Evolutionary conservation across 2,888 invertebrate species (phyloP), one percentile per base, ranked within the genome.

Genomic region (Ophion ventricosus): DNA sequence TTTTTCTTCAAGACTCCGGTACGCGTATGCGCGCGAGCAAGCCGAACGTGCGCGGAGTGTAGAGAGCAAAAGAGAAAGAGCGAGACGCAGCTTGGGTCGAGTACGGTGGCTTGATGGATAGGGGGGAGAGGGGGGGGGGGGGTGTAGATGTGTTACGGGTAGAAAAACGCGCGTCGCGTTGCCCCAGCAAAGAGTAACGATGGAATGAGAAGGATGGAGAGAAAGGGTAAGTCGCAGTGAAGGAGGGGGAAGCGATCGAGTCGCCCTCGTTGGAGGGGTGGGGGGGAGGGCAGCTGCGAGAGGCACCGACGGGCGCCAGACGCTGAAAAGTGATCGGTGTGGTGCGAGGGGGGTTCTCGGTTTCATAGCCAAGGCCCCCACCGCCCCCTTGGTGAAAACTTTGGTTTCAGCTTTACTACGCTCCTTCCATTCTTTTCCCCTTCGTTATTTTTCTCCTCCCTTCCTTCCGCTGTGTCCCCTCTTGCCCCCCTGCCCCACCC

Each of bases 401-500:
- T 49, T 23, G 5, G 26, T 20, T 25, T 8, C 64, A 40, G 56
- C 56, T 76, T 29, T 56, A 66, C 66, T 40, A 66, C 66, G 66
- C 64, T 67, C 69, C 35, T 8, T 35, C 35, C 1, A 35, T 35
- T 35, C 64, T 49, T 10, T 56, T 64, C 57, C 77, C 74, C 81
- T 73, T 63, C 80, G 57, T 57, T n/a, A n/a, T n/a, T 57, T 75
- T 43, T 54, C 57, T 77, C 80, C 54, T 66, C 75, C 66, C 80
- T 84, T 82, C 70, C 78, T 84, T 87, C 86, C 78, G 85, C 82
- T 86, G 83, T 85, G 84, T 78, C 66, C 81, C 84, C 83, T 81
- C 86, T 77, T 81, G 66, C 56, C 87, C 81, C 81, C 67, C 81
- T 82, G 87, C 83, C 81, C 86, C 82, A 86, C 82, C 64, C 56